These are phyloP conservation scores for Ylistrum balloti DNA, from an alignment of 1,140 invertebrate genomes.

Conservation along the genomic window DNA sequence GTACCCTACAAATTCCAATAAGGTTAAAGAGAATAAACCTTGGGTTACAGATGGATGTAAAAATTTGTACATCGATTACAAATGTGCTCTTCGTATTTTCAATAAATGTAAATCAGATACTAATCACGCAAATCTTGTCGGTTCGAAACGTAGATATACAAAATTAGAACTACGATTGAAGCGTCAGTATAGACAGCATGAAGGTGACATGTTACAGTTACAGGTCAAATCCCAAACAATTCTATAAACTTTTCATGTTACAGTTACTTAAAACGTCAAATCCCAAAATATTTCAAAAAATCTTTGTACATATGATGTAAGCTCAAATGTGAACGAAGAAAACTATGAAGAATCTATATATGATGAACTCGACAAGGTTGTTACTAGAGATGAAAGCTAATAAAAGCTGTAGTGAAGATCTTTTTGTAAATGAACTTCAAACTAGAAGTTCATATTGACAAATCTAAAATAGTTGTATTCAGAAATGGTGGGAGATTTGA, in stretches of 20 bases:
- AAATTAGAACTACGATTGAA: neutral
- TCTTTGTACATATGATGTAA: neutral
- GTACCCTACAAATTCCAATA: too few relatives aligned
- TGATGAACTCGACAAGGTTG: constrained; percentile 38
- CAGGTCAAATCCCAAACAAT: too few relatives aligned
- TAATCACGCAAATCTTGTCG: neutral
- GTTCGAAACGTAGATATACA: too few relatives aligned
- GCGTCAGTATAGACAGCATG: too few relatives aligned
- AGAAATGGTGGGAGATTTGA: too few relatives aligned
- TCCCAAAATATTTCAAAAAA: neutral
- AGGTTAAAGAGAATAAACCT: neutral
- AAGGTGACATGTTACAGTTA: too few relatives aligned
- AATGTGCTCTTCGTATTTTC: too few relatives aligned
- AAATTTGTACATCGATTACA: too few relatives aligned
- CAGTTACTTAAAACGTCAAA: too few relatives aligned
- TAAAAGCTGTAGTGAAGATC: neutral
- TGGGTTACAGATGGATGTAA: neutral
- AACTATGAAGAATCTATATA: neutral
- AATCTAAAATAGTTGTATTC: too few relatives aligned
- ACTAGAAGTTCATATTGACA: too few relatives aligned
- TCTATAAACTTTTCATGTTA: too few relatives aligned
- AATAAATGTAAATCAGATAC: neutral
- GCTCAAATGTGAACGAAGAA: neutral
- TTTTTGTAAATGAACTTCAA: neutral
- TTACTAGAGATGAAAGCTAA: neutral